Conservation (phyloP, 2,113 vertebrate species). For the Myanophis thanlyinensis region DNA sequence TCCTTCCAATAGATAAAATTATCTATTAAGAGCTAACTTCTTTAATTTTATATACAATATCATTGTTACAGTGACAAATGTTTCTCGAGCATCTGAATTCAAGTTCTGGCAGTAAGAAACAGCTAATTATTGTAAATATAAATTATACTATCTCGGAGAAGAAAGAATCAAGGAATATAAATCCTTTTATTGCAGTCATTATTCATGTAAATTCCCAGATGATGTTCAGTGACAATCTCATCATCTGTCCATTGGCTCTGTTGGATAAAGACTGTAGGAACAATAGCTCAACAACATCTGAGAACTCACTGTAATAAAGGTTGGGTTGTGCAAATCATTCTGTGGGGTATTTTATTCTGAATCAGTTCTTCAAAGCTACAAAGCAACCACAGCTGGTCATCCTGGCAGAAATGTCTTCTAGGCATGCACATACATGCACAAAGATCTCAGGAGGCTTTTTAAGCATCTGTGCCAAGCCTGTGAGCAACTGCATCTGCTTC, state of each 20-base stretch:
- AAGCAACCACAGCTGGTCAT: neutral
- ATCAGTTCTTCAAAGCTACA: neutral
- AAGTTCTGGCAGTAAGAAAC: neutral
- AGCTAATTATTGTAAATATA: slow-evolving; percentile 6
- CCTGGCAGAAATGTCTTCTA: neutral
- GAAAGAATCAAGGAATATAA: neutral
- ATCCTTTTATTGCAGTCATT: neutral
- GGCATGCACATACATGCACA: neutral
- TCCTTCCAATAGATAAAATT: neutral
- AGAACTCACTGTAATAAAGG: neutral
- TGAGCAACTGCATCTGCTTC: neutral
- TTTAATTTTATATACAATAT: neutral
- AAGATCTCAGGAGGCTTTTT: neutral
- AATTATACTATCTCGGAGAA: neutral
- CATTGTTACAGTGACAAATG: neutral
- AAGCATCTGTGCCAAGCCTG: neutral
- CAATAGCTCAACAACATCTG: neutral
- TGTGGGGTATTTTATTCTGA: neutral
- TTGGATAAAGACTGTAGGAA: neutral
- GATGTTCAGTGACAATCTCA: neutral
- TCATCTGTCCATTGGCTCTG: neutral
- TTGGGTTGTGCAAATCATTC: neutral
- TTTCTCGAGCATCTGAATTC: neutral
- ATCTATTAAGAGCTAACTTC: neutral
- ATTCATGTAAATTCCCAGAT: neutral